Conservation (phyloP, 2,113 vertebrate genomes). For the Chroicocephalus ridibundus region DNA sequence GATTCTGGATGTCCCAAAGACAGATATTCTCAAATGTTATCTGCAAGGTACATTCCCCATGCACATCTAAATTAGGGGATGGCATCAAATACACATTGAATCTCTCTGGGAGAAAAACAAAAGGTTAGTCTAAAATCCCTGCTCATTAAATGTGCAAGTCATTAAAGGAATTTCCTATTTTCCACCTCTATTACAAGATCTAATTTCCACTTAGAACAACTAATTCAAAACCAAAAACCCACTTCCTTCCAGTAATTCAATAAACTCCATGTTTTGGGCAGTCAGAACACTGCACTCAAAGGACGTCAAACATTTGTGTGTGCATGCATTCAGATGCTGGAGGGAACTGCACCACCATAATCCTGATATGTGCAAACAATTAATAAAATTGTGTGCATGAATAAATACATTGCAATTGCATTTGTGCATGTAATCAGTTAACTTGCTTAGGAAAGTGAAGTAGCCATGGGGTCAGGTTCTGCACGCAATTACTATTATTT, state of each 20-base stretch:
- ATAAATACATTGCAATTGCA: neutral
- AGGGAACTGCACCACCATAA: neutral
- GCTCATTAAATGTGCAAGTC: constrained; percentile 62
- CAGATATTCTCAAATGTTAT: constrained; percentile 85
- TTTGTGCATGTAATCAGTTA: neutral
- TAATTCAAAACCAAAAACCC: neutral
- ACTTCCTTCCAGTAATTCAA: neutral
- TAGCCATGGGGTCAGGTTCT: neutral
- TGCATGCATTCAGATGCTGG: neutral
- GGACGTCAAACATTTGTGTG: neutral
- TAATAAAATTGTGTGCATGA: neutral
- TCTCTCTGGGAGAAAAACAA: constrained; percentile 85
- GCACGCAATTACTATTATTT: constrained; percentile 16
- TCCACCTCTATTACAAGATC: neutral
- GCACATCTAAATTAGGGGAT: constrained; percentile 85
- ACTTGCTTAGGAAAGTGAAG: neutral
- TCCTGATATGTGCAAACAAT: neutral
- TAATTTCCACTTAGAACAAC: neutral
- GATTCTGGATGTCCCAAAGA: constrained; percentile 83
- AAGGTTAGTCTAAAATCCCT: constrained; percentile 77
- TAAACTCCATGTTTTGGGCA: neutral
- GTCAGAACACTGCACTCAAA: neutral
- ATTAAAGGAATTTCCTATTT: constrained; percentile 64
- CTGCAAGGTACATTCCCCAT: constrained; percentile 87
- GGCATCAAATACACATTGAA: constrained; percentile 89